phyloP scores from a whole-genome alignment of 2,113 vertebrate species.

The Steatornis caripensis region DNA sequence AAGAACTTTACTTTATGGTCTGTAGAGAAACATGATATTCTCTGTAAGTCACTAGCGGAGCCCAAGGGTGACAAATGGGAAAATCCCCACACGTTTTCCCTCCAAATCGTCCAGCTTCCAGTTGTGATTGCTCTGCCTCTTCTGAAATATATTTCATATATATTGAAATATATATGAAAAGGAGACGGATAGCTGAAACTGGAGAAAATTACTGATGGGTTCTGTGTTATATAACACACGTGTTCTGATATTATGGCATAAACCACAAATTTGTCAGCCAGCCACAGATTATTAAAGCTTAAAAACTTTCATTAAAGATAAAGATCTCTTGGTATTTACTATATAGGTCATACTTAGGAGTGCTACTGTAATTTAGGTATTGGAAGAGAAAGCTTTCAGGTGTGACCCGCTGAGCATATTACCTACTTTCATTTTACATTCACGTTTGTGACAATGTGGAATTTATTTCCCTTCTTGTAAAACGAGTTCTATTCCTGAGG shows the following conservation, averaged over 20 bases:
- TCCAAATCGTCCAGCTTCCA: neutral
- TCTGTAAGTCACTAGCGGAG: neutral
- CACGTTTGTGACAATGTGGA: neutral
- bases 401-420: neutral
- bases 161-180: too few species aligned
- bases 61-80: neutral
- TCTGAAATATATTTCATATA: neutral
- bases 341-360: neutral
- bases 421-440: neutral
- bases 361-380: neutral
- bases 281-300: neutral
- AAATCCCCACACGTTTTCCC: neutral
- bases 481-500: fast-evolving
- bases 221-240: neutral
- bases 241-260: neutral
- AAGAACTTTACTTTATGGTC: neutral
- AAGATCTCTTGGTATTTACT: neutral
- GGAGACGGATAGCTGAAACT: neutral
- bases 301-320: neutral
- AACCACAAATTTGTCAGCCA: neutral
- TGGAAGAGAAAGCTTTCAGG: neutral
- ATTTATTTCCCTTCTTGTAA: neutral
- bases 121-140: neutral
- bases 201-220: neutral
- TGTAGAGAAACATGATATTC: neutral